These are phyloP conservation scores for Acleris emargana DNA, from an alignment of 2,888 invertebrate genomes.

Conservation along the genomic window DNA sequence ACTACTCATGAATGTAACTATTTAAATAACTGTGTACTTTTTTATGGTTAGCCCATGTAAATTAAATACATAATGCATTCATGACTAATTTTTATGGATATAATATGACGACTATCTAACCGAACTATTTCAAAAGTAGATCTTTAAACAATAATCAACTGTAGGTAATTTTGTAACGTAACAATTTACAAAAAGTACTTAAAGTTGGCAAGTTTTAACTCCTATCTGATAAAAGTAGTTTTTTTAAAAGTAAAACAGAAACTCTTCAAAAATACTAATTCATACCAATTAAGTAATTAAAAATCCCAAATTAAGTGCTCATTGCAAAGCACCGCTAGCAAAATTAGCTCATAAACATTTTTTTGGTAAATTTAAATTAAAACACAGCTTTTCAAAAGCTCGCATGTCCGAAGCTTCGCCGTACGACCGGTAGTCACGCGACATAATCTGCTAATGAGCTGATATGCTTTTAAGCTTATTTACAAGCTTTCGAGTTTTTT, in stretches of 20 bases:
- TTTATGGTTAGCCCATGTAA: not conserved
- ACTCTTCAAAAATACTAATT: too few relatives aligned
- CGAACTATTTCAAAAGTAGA: too few relatives aligned
- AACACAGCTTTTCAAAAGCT: constrained; percentile 57
- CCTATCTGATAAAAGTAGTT: too few relatives aligned
- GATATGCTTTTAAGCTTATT: constrained; percentile 54
- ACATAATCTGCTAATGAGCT: constrained; percentile 67
- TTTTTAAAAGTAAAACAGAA: too few relatives aligned
- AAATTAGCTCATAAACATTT: constrained; percentile 24
- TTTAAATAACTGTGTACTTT: too few relatives aligned
- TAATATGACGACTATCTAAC: not conserved
- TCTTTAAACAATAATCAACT: too few relatives aligned
- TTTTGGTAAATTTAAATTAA: constrained; percentile 55
- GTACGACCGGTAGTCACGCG: constrained; percentile 56
- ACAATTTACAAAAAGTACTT: too few relatives aligned
- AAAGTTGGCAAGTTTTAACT: too few relatives aligned
- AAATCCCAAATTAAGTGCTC: too few relatives aligned
- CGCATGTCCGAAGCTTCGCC: constrained; percentile 54
- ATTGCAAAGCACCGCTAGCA: not conserved
- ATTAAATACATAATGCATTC: not conserved
- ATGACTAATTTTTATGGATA: not conserved
- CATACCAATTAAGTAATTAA: too few relatives aligned
- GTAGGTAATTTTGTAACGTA: too few relatives aligned
- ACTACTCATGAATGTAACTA: too few relatives aligned
- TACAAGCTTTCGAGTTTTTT: constrained; percentile 48